Evolutionary conservation across 2,797 vertebrate species (phyloP), one percentile per base, ranked within the genome.

Genomic region (Chaetophractus vellerosus): DNA sequence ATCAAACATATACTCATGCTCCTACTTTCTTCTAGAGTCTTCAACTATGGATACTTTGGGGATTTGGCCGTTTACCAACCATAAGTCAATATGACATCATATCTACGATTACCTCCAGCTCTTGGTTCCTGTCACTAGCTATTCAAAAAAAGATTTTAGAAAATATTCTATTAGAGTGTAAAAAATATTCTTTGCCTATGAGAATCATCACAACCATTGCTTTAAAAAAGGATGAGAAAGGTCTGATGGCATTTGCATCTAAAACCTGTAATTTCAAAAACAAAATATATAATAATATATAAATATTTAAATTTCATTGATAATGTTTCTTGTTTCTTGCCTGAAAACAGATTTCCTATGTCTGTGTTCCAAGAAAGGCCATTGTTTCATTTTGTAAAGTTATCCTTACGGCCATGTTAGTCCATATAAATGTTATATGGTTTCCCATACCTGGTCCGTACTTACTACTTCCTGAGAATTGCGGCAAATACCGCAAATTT

Each of bases 71-170:
- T 85, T 76, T 89, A 68, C 36, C 16, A 26, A 23, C 84, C 61
- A 63, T 88, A 91, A 69, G 45, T 95, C 55, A 75, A 63, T 24
- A 41, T 88, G 41, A 64, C 0, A 69, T 18, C 18, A 26, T 16
- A 19, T 36, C 2, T 63, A 84, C 50, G 23, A 9, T 26, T 86
- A 76, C 55, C 36, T 83, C 87, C 52, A 90, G 41, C 75, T 93
- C 19, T 28, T 94, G 88, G 84, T 83, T 96, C 55, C 85, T 97
- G 71, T 97, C 78, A 89, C 75, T 63, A 97, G 69, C 88, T 91
- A 94, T 90, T 96, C 61, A 96, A 96, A 76, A 71, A 57, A 59
- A 71, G 1, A 96, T 64, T 78, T 93, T 68, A 83, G 33, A 85
- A 94, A 80, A 75, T 18, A n/a, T 90, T 88, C 36, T 88, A 8